Evolutionary conservation across 2,797 vertebrate species (phyloP), one percentile per base, ranked within the genome.

Genomic region (Sebastes ruberrimus): DNA sequence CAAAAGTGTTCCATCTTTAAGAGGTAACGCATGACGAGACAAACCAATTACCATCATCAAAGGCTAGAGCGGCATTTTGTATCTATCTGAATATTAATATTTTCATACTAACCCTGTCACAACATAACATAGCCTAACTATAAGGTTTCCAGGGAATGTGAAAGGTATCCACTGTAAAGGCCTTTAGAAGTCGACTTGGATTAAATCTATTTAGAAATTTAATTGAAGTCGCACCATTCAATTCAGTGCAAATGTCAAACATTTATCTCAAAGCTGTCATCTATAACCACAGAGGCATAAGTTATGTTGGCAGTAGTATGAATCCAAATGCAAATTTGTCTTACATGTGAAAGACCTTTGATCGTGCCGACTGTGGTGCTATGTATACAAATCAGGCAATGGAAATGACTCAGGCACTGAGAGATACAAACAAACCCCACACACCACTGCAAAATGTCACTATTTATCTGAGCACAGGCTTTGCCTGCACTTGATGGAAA

Each of bases 401-500:
- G 76, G 67, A 89, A 89, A 80, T 78, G 78, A 88, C 74, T 85
- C 78, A 72, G 75, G 84, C 86, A 52, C 76, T 33, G 38, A 22
- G 66, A 87, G 71, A 85, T 69, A 76, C 83, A 94, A 91, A 89
- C 87, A 93, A 88, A 93, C 85, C 88, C 65, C 73, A 71, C 89
- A 83, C 87, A 56, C 72, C 70, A 32, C 88, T 74, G 74, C 74
- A 81, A 94, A 93, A 93, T 93, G 92, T 92, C 94, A 92, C 86
- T 85, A 87, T 93, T 91, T 92, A 94, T 95, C 92, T 82, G 64
- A 68, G 84, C 63, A 4, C 80, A 14, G 68, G 76, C 85, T 72
- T 52, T 80, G 80, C 64, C 72, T 82, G 79, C 80, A 80, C 86
- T 88, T 94, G 94, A 95, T 95, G 87, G 89, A 90, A 94, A 93